Evolutionary conservation across 2,797 vertebrate species (phyloP).

Genomic region (Takifugu ocellatus): DNA sequence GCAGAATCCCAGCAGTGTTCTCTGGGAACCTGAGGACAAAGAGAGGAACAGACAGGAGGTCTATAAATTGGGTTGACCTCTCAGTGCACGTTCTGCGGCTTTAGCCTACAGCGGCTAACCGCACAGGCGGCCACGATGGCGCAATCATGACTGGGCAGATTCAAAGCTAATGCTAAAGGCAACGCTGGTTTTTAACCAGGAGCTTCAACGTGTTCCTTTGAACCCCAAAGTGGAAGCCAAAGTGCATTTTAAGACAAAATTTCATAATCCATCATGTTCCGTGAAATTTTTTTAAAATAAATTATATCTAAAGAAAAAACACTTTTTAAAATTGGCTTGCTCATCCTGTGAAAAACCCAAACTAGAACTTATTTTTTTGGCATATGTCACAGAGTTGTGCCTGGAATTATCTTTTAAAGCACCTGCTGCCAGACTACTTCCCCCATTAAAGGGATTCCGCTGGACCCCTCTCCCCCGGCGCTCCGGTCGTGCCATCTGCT

Average conservation of each 20-base stretch:
- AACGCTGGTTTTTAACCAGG: too few relatives aligned
- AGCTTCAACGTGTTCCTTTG: slow-evolving; percentile 40
- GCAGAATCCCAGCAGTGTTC: slow-evolving; percentile 66
- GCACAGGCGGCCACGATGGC: slow-evolving; percentile 5
- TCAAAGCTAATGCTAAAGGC: slow-evolving; percentile 15
- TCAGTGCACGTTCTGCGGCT: slow-evolving; percentile 35
- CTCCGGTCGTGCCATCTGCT: slow-evolving; percentile 59
- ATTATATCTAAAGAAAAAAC: not conserved
- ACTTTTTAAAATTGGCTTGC: slow-evolving; percentile 1
- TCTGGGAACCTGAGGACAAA: slow-evolving; percentile 62
- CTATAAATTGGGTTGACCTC: slow-evolving; percentile 55
- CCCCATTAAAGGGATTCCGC: slow-evolving; percentile 56
- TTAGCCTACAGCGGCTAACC: slow-evolving; percentile 11
- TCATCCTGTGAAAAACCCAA: not conserved
- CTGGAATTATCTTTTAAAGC: slow-evolving; percentile 30
- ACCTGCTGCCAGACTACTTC: slow-evolving; percentile 38
- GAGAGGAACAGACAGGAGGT: slow-evolving; percentile 56
- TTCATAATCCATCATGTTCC: not conserved
- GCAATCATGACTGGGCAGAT: slow-evolving; percentile 45
- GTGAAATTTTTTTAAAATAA: too few relatives aligned
- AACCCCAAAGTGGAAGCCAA: slow-evolving; percentile 1
- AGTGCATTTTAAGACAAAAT: not conserved
- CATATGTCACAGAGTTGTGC: slow-evolving; percentile 5
- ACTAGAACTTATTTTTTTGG: too few relatives aligned
- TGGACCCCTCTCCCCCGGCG: slow-evolving; percentile 31